Conservation (phyloP, 2,113 vertebrate genomes). For the Hippocampus mohnikei region DNA sequence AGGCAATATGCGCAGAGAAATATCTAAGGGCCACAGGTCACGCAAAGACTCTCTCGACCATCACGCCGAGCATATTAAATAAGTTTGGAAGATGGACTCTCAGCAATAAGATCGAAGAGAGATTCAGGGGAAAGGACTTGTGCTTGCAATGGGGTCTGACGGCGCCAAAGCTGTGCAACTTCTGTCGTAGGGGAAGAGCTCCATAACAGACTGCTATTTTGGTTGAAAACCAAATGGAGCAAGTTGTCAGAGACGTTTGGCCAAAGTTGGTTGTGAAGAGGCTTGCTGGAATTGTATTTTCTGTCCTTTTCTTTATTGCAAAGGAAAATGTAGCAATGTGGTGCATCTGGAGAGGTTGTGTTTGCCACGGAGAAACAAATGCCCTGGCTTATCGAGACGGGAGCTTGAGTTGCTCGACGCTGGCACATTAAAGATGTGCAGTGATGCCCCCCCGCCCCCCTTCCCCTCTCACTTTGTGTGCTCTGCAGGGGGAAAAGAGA, state of each 20-base stretch:
- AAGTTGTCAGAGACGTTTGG: not conserved
- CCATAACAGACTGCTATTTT: not conserved
- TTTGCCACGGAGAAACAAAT: not conserved
- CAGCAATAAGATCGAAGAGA: too few relatives aligned
- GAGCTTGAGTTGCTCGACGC: not conserved
- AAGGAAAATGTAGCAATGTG: not conserved
- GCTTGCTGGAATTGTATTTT: not conserved
- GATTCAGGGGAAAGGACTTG: not conserved
- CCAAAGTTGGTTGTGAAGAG: not conserved
- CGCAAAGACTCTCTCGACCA: constrained; percentile 4
- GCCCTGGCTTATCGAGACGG: not conserved
- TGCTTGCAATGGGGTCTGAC: not conserved
- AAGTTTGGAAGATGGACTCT: constrained; percentile 21
- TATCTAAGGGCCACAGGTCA: constrained; percentile 5
- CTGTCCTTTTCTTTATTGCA: not conserved
- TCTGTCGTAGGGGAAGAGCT: not conserved
- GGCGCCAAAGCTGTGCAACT: not conserved
- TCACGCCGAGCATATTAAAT: constrained; percentile 26
- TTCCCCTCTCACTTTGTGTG: not conserved
- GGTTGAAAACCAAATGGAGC: not conserved
- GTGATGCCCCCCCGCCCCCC: not conserved
- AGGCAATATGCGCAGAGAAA: constrained; percentile 26
- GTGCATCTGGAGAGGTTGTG: not conserved
- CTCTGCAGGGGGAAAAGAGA: not conserved
- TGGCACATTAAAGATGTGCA: not conserved